Evolutionary conservation across 2,113 vertebrate genomes (phyloP), one percentile per base, ranked within the genome.

Genomic region (Tachysurus fulvidraco): DNA sequence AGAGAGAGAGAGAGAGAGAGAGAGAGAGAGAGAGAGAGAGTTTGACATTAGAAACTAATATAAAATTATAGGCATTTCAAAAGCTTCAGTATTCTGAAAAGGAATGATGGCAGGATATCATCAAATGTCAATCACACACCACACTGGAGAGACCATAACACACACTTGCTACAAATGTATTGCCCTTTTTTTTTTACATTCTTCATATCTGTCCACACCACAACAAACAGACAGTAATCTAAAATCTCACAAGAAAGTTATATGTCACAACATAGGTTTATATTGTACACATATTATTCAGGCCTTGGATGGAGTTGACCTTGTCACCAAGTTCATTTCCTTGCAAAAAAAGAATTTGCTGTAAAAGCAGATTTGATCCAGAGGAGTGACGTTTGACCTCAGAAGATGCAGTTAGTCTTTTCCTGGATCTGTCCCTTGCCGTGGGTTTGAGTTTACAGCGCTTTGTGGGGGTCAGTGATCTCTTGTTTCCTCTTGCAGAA

Each of bases 401-500:
- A 65, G 81, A 83, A 83, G 81, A 83, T 25, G 23, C 44, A 65
- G 81, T 65, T 65, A 52, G 25, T 19, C 41, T 65, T 64, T 83
- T 83, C 81, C 81, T 83, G 81, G 81, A 64, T 17, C 9, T 64
- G 41, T 82, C 5, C 65, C 65, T 71, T 16, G 25, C 78, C 25
- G 41, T 86, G 85, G 78, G 60, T 83, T 59, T 65, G 74, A 78
- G 60, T 65, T 79, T 54, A 85, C 60, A 79, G n/a, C 10, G n/a
- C 30, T 74, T 46, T 19, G 80, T 41, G 80, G 59, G 30, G 85
- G 86, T 87, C 69, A 13, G 57, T 59, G 57, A 81, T 81, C 77
- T 81, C 78, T 71, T 2, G 79, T 86, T 74, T 86, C 78, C 85
- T 82, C 44, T 36, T 76, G 54, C 36, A 44, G 69, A 85, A 85